phyloP scores from a whole-genome alignment of 2,888 invertebrate genomes.

The Sisyra terminalis region DNA sequence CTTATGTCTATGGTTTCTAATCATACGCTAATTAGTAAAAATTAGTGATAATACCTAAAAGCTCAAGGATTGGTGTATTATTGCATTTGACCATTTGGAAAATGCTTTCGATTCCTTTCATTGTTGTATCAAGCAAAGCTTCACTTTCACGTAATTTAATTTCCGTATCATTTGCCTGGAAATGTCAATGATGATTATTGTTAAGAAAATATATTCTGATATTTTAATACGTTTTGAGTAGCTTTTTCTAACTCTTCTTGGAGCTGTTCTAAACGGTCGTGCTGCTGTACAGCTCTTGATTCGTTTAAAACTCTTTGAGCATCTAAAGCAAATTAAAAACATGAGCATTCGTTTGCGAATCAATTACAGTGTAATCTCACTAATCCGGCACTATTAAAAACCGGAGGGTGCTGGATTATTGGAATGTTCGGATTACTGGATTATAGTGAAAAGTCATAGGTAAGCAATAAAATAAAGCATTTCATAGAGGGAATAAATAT shows the following conservation, averaged over 20 bases:
- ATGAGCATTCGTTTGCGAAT: not conserved
- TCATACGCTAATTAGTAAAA: too few relatives aligned
- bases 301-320: constrained; percentile 40
- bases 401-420: too few relatives aligned
- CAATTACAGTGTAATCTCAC: too few relatives aligned
- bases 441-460: too few relatives aligned
- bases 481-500: too few relatives aligned
- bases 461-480: too few relatives aligned
- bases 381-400: too few relatives aligned
- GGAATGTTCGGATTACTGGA: too few relatives aligned
- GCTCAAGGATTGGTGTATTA: constrained; percentile 50
- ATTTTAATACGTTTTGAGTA: constrained; percentile 24
- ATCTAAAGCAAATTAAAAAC: constrained; percentile 22
- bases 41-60: constrained; percentile 46
- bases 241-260: constrained; percentile 31
- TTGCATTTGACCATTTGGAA: constrained; percentile 52
- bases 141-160: constrained; percentile 19
- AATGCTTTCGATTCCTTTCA: constrained; percentile 33
- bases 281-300: constrained; percentile 38
- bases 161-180: constrained; percentile 19
- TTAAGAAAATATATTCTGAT: too few relatives aligned
- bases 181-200: constrained; percentile 11
- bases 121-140: constrained; percentile 22
- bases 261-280: constrained; percentile 38
- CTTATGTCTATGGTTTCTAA: too few relatives aligned